phyloP scores from a whole-genome alignment of 2,113 vertebrate species.

The Cebus imitator region DNA sequence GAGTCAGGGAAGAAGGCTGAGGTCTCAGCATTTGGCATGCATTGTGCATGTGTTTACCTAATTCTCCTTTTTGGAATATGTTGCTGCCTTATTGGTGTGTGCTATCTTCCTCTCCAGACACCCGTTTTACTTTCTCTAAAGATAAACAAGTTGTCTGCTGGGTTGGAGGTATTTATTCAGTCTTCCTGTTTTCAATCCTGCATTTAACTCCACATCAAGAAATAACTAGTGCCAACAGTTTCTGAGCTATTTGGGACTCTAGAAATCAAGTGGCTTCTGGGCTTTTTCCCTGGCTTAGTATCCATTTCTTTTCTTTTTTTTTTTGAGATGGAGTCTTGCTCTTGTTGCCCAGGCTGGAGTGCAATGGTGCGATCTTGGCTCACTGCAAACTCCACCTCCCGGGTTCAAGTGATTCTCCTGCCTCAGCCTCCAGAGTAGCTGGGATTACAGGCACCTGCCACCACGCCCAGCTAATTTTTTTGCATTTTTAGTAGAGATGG shows the following conservation, averaged over 20 bases:
- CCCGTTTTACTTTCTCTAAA: background rate
- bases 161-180: background rate
- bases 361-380: too few species aligned
- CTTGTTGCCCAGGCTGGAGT: too few species aligned
- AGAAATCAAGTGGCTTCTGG: background rate
- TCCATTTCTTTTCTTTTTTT: background rate
- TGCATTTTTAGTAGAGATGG: too few species aligned
- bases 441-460: too few species aligned
- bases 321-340: too few species aligned
- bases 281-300: background rate
- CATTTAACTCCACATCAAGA: background rate
- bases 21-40: background rate
- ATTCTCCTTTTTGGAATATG: background rate
- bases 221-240: background rate
- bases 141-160: background rate
- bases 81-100: background rate
- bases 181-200: constrained; percentile 17
- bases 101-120: background rate
- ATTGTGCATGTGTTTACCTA: background rate
- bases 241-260: background rate
- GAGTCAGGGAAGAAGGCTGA: background rate
- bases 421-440: too few species aligned
- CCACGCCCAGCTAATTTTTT: too few species aligned
- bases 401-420: too few species aligned
- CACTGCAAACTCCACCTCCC: too few species aligned